Percentiles rank a stretch among this genome's conserved stretches.
phyloP scores from a whole-genome alignment of 2,888 invertebrate species.

The Iselma pallidipennis region DNA sequence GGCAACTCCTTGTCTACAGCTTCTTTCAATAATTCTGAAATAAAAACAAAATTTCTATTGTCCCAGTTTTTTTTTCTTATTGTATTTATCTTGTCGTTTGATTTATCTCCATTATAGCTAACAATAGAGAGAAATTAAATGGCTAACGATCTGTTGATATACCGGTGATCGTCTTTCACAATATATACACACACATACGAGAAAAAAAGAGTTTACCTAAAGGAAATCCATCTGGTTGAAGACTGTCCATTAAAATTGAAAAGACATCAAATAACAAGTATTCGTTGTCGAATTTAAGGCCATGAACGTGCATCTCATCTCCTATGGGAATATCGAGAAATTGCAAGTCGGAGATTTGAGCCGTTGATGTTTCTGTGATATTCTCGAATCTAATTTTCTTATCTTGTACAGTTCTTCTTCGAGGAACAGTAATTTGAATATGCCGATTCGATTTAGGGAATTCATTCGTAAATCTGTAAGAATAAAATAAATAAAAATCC shows the following conservation, averaged over 20 bases:
- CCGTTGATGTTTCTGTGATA: constrained; percentile 28
- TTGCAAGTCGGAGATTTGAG: constrained; percentile 32
- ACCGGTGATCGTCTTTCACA: not conserved
- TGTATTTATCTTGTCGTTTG: too few relatives aligned
- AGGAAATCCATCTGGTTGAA: constrained; percentile 69
- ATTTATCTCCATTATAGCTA: too few relatives aligned
- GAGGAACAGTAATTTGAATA: not conserved
- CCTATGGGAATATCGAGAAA: constrained; percentile 52
- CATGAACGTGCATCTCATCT: constrained; percentile 53
- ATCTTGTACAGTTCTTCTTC: constrained; percentile 10
- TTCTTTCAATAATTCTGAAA: constrained; percentile 40
- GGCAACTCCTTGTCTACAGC: constrained; percentile 31
- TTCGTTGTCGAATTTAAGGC: constrained; percentile 63
- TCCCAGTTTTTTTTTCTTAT: constrained; percentile 9
- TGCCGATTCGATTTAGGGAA: not conserved
- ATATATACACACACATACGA: not conserved
- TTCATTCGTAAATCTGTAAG: not conserved
- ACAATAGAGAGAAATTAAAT: too few relatives aligned
- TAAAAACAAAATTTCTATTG: constrained; percentile 32
- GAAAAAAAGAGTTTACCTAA: constrained; percentile 59
- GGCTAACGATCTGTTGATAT: not conserved
- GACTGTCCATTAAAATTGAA: constrained; percentile 63
- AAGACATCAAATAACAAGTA: constrained; percentile 67
- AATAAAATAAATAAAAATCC: not conserved
- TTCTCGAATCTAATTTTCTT: constrained; percentile 32